Percentiles rank a stretch among this genome's conserved stretches.
phyloP scores from a whole-genome alignment of 2,113 vertebrate species.

The Macrotus californicus region DNA sequence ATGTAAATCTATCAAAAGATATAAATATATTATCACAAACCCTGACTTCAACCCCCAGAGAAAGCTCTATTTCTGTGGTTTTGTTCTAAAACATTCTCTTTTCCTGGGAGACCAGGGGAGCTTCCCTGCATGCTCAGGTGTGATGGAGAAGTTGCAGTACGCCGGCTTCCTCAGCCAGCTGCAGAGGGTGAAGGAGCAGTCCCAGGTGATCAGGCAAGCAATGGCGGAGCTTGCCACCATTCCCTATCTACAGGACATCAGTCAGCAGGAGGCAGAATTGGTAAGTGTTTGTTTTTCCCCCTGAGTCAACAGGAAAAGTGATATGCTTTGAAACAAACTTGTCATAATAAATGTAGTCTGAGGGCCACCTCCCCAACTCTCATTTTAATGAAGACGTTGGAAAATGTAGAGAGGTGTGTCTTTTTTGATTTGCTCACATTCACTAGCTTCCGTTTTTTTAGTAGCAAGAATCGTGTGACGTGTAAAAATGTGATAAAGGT shows the following conservation, averaged over 20 bases:
- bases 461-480: neutral
- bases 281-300: slow-evolving; percentile 71
- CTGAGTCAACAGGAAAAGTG: slow-evolving; percentile 17
- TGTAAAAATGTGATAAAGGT: neutral
- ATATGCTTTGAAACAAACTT: neutral
- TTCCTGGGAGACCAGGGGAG: slow-evolving; percentile 64
- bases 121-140: slow-evolving; percentile 67
- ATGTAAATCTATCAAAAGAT: slow-evolving; percentile 1
- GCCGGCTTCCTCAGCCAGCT: slow-evolving; percentile 75
- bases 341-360: slow-evolving; percentile 19
- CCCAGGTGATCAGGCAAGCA: slow-evolving; percentile 79
- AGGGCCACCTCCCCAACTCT: neutral
- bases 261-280: slow-evolving; percentile 73
- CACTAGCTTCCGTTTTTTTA: neutral
- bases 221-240: slow-evolving; percentile 82
- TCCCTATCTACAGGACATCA: slow-evolving; percentile 82
- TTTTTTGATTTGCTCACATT: neutral
- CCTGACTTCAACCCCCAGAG: neutral
- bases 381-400: slow-evolving; percentile 7
- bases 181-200: slow-evolving; percentile 75
- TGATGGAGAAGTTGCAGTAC: slow-evolving; percentile 82
- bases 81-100: slow-evolving; percentile 55
- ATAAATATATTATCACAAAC: neutral
- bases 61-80: neutral
- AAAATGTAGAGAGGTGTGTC: neutral